phyloP scores from a whole-genome alignment of 2,797 vertebrate species.

The Xerus rutilus region DNA sequence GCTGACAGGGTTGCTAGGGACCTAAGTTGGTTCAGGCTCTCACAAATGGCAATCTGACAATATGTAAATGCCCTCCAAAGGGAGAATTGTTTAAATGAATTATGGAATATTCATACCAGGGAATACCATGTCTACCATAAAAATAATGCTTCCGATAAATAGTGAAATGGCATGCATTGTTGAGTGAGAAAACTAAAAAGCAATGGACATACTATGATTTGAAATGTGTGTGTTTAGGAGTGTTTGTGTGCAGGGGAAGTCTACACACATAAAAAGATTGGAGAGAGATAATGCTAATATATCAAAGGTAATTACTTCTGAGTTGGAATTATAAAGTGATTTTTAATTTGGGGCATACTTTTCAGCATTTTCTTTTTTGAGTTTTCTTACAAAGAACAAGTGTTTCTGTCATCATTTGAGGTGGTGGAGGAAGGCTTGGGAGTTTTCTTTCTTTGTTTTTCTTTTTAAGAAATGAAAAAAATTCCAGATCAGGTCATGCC shows the following conservation, averaged over 20 bases:
- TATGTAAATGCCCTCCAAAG: background rate
- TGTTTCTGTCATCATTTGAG: background rate
- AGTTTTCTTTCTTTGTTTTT: constrained; percentile 7
- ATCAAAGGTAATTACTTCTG: background rate
- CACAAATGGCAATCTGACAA: background rate
- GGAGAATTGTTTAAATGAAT: constrained; percentile 18
- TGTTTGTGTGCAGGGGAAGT: background rate
- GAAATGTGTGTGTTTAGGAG: background rate
- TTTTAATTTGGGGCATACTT: background rate
- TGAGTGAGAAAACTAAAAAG: constrained; percentile 26
- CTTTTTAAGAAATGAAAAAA: background rate
- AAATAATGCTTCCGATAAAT: constrained; percentile 2
- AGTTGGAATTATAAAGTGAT: background rate
- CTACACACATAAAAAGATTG: background rate
- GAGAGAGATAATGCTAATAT: background rate
- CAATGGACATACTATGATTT: background rate
- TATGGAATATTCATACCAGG: background rate
- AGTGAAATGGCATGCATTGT: background rate
- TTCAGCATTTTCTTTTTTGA: background rate
- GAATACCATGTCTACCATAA: background rate
- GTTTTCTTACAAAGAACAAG: background rate
- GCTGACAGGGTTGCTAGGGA: background rate
- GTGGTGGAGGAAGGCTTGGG: background rate
- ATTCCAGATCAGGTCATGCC: background rate
- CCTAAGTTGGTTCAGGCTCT: background rate